These are phyloP conservation scores for Cheirogaleus major DNA, from an alignment of 2,797 vertebrate species.

Conservation along the genomic window DNA sequence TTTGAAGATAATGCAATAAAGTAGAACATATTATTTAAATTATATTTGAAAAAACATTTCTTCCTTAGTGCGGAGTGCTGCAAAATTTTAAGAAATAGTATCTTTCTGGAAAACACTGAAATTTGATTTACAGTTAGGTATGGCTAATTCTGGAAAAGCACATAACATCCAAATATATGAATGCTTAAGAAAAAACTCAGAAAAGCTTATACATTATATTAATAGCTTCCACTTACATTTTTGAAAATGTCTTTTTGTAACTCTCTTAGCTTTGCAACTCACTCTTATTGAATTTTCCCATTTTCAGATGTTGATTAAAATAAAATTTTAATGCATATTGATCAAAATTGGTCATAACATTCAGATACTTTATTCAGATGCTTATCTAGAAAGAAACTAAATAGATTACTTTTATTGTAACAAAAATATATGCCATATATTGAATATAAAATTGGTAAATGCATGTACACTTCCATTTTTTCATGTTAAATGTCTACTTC, in stretches of 20 bases:
- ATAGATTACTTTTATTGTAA: not conserved
- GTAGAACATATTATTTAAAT: not conserved
- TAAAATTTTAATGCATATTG: not conserved
- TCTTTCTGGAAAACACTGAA: not conserved
- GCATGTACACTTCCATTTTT: not conserved
- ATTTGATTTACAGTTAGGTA: not conserved
- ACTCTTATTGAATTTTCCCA: not conserved
- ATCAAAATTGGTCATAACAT: not conserved
- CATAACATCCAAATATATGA: not conserved
- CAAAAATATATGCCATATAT: not conserved
- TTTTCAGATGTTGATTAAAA: not conserved
- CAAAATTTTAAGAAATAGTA: not conserved
- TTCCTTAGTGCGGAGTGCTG: not conserved
- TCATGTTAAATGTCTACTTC: slow-evolving; percentile 4
- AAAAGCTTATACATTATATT: not conserved
- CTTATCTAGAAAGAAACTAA: not conserved
- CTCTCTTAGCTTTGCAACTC: not conserved
- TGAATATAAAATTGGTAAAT: not conserved
- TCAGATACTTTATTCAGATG: not conserved
- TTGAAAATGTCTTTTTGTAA: not conserved
- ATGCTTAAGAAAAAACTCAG: not conserved
- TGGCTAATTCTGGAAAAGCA: not conserved
- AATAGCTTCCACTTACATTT: not conserved
- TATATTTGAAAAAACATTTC: not conserved
- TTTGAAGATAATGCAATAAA: not conserved